Evolutionary conservation across 2,797 vertebrate genomes (phyloP).

Genomic region (Cryptoprocta ferox): DNA sequence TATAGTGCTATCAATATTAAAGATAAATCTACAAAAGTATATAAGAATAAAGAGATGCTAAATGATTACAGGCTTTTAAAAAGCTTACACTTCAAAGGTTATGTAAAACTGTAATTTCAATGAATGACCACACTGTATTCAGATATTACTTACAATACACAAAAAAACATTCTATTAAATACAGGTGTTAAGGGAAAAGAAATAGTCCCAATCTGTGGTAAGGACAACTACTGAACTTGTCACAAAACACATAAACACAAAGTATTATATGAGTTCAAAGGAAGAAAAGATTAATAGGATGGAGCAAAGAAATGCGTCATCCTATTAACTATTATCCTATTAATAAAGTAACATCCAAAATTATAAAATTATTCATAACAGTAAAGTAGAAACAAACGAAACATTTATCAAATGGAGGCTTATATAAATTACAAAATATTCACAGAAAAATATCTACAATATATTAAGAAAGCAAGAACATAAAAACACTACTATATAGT

Average conservation of each 20-base stretch:
- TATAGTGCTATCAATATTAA: neutral
- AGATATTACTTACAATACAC: neutral
- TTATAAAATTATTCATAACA: neutral
- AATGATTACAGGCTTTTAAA: conserved; percentile 29
- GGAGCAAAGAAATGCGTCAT: neutral
- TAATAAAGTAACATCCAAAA: neutral
- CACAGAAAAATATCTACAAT: neutral
- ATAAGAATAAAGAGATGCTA: neutral
- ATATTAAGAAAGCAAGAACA: neutral
- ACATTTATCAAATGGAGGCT: neutral
- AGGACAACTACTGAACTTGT: neutral
- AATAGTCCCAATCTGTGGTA: neutral
- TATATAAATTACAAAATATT: conserved; percentile 14
- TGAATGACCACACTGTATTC: neutral
- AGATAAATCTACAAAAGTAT: neutral
- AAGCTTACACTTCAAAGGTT: neutral
- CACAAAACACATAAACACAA: neutral
- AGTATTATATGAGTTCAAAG: neutral
- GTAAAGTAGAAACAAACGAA: neutral
- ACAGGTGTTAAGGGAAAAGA: neutral
- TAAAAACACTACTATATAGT: conserved; percentile 2
- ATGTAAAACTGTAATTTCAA: neutral
- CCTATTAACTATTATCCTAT: too few species aligned
- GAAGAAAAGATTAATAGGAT: neutral
- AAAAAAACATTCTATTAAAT: conserved; percentile 11